Evolutionary conservation across 2,797 vertebrate genomes (phyloP).

Genomic region (Scyliorhinus canicula): DNA sequence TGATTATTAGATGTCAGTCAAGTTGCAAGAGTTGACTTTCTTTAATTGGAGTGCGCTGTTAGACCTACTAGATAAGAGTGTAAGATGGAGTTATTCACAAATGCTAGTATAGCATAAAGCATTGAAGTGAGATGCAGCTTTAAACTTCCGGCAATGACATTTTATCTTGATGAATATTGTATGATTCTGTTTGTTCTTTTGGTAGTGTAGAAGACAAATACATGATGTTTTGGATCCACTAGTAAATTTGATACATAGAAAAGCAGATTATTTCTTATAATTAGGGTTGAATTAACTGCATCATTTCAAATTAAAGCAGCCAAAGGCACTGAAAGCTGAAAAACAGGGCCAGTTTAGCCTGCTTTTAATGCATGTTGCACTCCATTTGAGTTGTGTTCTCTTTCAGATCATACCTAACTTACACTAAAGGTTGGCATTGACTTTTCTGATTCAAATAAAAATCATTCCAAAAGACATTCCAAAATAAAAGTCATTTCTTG

Average conservation of each 20-base stretch:
- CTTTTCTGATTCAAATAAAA: not conserved
- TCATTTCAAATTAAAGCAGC: not conserved
- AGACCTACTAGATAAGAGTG: not conserved
- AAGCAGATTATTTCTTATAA: not conserved
- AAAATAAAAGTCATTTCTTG: no score
- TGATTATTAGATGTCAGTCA: not conserved
- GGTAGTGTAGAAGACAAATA: not conserved
- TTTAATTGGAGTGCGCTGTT: not conserved
- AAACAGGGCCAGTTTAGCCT: not conserved
- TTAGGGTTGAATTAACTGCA: not conserved
- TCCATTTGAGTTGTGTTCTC: not conserved
- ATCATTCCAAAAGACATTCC: not conserved
- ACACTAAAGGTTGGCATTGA: not conserved
- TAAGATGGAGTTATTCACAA: not conserved
- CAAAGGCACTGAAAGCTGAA: not conserved
- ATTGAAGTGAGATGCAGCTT: not conserved
- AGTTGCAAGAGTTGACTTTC: not conserved
- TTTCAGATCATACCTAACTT: not conserved
- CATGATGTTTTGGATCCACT: not conserved
- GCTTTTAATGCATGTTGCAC: not conserved
- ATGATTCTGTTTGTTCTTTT: not conserved
- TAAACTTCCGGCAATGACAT: not conserved
- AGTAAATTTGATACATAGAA: not conserved
- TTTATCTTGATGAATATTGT: no score
- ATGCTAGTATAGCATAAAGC: not conserved